These are phyloP conservation scores for Pseudorasbora parva DNA, from an alignment of 2,113 vertebrate species.

Conservation along the genomic window DNA sequence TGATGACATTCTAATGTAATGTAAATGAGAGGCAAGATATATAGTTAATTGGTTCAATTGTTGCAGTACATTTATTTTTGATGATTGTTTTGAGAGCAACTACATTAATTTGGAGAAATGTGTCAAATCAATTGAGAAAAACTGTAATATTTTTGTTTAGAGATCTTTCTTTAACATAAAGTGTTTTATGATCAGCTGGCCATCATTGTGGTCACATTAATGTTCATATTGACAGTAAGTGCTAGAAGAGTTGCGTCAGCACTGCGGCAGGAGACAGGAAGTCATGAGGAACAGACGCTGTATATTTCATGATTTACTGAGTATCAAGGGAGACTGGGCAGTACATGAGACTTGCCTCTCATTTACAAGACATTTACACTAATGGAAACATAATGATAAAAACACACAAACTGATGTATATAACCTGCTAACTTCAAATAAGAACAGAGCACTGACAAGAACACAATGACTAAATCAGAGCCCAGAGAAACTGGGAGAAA, in stretches of 20 bases:
- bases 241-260: constrained; percentile 1
- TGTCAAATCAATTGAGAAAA: too few species aligned
- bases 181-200: background rate
- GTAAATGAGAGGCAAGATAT: too few species aligned
- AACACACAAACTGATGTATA: background rate
- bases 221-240: background rate
- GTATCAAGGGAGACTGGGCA: background rate
- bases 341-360: too few species aligned
- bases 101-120: too few species aligned
- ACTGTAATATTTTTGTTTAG: too few species aligned
- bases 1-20: too few species aligned
- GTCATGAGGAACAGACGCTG: constrained; percentile 21
- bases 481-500: too few species aligned
- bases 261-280: constrained; percentile 13
- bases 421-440: background rate
- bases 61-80: too few species aligned
- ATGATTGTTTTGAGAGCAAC: too few species aligned
- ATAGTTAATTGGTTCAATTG: too few species aligned
- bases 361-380: too few species aligned
- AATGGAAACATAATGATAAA: constrained; percentile 29
- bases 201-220: background rate
- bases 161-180: background rate
- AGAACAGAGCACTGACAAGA: background rate
- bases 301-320: constrained; percentile 11
- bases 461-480: background rate